Evolutionary conservation across 2,113 vertebrate genomes (phyloP).

Genomic region (Stomatorhinus ivindoensis): DNA sequence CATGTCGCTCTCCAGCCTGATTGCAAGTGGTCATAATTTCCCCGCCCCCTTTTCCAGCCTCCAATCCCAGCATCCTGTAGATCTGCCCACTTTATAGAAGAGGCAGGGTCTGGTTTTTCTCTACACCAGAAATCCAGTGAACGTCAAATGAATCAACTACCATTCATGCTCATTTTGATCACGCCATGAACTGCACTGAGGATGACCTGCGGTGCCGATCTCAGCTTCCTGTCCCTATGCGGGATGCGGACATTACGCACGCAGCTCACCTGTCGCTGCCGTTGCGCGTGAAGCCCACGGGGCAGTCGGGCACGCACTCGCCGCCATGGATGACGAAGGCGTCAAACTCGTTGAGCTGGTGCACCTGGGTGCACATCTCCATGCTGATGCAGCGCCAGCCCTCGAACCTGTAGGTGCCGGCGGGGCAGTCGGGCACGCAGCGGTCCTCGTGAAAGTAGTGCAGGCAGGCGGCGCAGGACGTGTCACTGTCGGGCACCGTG

Average conservation of each 20-base stretch:
- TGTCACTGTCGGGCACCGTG: slow-evolving; percentile 61
- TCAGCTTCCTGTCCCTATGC: neutral
- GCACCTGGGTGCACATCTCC: slow-evolving; percentile 74
- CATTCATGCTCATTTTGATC: neutral
- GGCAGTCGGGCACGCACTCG: slow-evolving; percentile 87
- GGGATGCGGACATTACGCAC: neutral
- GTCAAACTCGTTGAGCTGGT: slow-evolving; percentile 58
- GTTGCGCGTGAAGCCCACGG: slow-evolving; percentile 79
- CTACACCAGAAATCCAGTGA: neutral
- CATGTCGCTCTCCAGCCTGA: neutral
- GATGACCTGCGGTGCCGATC: too few species aligned
- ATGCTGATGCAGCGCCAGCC: slow-evolving; percentile 91
- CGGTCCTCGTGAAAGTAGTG: slow-evolving; percentile 79
- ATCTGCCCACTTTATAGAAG: neutral
- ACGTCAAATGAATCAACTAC: neutral
- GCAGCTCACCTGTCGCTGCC: slow-evolving; percentile 61
- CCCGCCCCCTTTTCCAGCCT: neutral
- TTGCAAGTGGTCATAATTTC: neutral
- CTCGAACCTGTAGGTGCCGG: slow-evolving; percentile 82
- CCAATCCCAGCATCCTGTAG: neutral
- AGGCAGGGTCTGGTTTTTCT: neutral
- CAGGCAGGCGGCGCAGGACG: slow-evolving; percentile 79
- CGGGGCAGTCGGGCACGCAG: slow-evolving; percentile 80
- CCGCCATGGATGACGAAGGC: slow-evolving; percentile 82
- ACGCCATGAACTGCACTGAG: neutral